Evolutionary conservation across 2,888 invertebrate genomes (phyloP).

Genomic region (Ectemnius cavifrons): DNA sequence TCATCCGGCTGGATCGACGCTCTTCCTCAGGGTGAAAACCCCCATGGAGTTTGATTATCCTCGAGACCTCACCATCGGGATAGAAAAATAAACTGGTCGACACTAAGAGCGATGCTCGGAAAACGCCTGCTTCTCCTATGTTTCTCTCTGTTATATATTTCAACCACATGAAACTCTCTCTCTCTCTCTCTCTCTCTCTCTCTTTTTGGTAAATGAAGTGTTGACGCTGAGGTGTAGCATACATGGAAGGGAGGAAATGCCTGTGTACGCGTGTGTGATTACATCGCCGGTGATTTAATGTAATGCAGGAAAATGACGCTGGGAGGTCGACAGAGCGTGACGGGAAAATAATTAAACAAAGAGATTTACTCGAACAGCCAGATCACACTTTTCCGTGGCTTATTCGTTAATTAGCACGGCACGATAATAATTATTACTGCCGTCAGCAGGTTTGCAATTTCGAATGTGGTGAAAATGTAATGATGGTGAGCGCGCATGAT

Average conservation of each 20-base stretch:
- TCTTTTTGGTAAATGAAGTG: not conserved
- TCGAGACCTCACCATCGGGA: not conserved
- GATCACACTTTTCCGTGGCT: conserved; percentile 5
- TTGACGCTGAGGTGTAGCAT: not conserved
- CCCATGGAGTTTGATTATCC: conserved; percentile 13
- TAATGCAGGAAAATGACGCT: too few relatives aligned
- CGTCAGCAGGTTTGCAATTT: not conserved
- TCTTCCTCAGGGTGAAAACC: too few relatives aligned
- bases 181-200: too few relatives aligned
- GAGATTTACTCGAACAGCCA: not conserved
- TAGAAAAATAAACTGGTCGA: not conserved
- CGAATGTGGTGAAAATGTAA: not conserved
- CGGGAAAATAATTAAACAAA: not conserved
- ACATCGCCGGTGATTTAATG: too few relatives aligned
- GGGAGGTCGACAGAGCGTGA: too few relatives aligned
- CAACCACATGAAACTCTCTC: not conserved
- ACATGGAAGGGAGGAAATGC: not conserved
- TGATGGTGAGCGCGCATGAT: not conserved
- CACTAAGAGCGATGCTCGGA: not conserved
- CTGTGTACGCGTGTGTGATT: too few relatives aligned
- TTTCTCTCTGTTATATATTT: not conserved
- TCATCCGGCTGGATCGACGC: too few relatives aligned
- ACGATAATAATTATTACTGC: not conserved
- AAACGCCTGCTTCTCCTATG: not conserved
- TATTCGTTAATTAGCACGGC: not conserved